phyloP scores from a whole-genome alignment of 2,113 vertebrate genomes.

The Rhea pennata region DNA sequence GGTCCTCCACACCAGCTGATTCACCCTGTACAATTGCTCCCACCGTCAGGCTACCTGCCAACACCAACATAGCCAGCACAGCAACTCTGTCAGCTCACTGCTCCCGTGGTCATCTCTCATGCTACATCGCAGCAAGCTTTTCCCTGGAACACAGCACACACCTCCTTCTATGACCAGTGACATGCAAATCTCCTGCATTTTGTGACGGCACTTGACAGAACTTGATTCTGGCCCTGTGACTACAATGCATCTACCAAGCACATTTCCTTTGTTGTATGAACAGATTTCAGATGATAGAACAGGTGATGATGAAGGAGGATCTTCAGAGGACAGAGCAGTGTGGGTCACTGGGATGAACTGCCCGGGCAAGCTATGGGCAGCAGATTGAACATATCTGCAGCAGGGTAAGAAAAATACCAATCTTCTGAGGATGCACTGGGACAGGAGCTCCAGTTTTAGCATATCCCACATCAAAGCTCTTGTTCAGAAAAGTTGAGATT shows the following conservation, averaged over 20 bases:
- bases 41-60: too few species aligned
- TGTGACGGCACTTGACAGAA: background rate
- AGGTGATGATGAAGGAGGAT: background rate
- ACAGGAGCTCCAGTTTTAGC: background rate
- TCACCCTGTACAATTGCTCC: too few species aligned
- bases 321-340: background rate
- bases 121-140: too few species aligned
- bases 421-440: background rate
- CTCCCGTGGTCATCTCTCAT: too few species aligned
- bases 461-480: background rate
- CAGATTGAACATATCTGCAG: background rate
- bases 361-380: background rate
- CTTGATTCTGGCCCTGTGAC: background rate
- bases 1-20: too few species aligned
- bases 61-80: too few species aligned
- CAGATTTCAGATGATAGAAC: background rate
- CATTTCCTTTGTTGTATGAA: background rate
- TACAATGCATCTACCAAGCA: rapidly evolving
- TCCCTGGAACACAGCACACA: background rate
- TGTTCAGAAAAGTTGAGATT: background rate
- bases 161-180: background rate
- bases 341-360: background rate
- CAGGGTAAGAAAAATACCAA: background rate
- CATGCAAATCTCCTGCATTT: background rate
- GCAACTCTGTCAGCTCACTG: too few species aligned